Percentiles rank a stretch among this genome's conserved stretches.
Conservation (phyloP, 1,140 invertebrate genomes). For the roundworm (Caenorhabditis elegans) region DNA sequence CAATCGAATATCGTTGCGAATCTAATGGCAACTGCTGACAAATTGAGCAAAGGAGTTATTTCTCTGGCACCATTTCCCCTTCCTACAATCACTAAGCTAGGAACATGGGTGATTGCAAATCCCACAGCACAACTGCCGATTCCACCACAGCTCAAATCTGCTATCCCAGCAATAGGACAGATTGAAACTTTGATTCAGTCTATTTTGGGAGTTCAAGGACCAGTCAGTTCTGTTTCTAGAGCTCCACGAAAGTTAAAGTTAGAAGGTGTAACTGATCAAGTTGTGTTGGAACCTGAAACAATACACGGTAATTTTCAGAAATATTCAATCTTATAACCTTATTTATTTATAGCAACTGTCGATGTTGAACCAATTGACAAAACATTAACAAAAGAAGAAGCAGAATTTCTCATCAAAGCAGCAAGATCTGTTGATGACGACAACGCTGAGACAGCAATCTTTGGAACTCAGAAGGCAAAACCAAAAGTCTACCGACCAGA, state of each 20-base stretch:
- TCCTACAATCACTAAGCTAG: constrained; percentile 15
- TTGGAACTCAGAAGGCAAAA: constrained; percentile 32
- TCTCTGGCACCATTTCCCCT: not conserved
- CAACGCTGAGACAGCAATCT: constrained; percentile 15
- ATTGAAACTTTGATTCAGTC: not conserved
- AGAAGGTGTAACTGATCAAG: not conserved
- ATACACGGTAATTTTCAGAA: not conserved
- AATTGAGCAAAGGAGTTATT: constrained; percentile 7
- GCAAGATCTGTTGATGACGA: constrained; percentile 43
- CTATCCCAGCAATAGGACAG: not conserved
- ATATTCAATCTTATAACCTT: too few relatives aligned
- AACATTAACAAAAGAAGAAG: constrained; percentile 53
- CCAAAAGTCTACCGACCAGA: constrained; percentile 23
- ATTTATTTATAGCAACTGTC: too few relatives aligned
- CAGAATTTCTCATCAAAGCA: constrained; percentile 58
- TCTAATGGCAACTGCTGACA: not conserved
- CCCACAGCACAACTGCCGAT: not conserved
- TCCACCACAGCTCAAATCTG: not conserved
- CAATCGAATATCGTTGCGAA: not conserved
- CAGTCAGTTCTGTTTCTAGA: too few relatives aligned
- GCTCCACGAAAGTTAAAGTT: not conserved
- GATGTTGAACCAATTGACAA: not conserved
- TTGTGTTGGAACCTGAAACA: not conserved
- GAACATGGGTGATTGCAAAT: not conserved
- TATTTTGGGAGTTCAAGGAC: not conserved